These are phyloP conservation scores for Mactra quadrangularis DNA, from an alignment of 1,140 invertebrate species.

Conservation along the genomic window DNA sequence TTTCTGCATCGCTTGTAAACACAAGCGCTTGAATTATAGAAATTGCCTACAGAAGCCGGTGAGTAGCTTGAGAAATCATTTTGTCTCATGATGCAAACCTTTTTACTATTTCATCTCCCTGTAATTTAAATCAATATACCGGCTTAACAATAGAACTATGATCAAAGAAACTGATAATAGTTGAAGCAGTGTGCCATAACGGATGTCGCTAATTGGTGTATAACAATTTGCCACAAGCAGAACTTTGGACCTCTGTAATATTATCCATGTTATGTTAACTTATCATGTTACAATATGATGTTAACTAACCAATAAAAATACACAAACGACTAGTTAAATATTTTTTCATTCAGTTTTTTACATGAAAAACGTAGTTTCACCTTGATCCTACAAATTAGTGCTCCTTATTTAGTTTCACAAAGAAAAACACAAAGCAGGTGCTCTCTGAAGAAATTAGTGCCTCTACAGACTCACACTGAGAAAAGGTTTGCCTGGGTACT, in stretches of 20 bases:
- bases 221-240: constrained; percentile 37
- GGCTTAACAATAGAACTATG: constrained; percentile 6
- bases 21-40: too few species aligned
- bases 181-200: constrained; percentile 20
- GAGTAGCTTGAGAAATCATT: too few species aligned
- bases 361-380: constrained; percentile 10
- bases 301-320: constrained; percentile 55
- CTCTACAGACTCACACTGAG: constrained; percentile 34
- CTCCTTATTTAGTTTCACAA: constrained; percentile 48
- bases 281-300: constrained; percentile 31
- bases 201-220: constrained; percentile 40
- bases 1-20: too few species aligned
- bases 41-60: too few species aligned
- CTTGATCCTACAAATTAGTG: constrained; percentile 58
- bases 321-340: constrained; percentile 42
- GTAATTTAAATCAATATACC: constrained; percentile 2
- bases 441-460: constrained; percentile 54
- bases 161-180: constrained; percentile 18
- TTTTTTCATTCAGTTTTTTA: constrained; percentile 52
- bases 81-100: too few species aligned
- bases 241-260: constrained; percentile 24
- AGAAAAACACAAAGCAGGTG: constrained; percentile 40
- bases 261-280: constrained; percentile 49
- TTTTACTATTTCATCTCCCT: too few species aligned
- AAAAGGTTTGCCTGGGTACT: constrained; percentile 36